Evolutionary conservation across 2,113 vertebrate genomes (phyloP).

Genomic region (Canis aureus): DNA sequence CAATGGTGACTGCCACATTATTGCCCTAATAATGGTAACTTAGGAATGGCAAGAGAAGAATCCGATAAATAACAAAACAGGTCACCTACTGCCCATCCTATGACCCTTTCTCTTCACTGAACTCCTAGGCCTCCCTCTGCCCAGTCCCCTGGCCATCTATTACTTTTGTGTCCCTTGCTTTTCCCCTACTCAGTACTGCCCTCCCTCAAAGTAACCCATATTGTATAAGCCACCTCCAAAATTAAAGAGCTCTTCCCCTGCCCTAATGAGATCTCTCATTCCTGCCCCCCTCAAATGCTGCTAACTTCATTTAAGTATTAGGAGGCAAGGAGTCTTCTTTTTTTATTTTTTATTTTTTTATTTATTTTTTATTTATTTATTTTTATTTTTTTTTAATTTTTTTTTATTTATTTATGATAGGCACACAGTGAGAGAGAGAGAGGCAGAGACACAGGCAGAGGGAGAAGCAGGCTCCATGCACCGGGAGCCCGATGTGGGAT

Average conservation of each 20-base stretch:
- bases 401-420: too few relatives aligned
- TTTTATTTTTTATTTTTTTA: too few relatives aligned
- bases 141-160: neutral
- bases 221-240: neutral
- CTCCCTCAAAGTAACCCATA: neutral
- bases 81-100: neutral
- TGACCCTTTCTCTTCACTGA: neutral
- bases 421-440: too few relatives aligned
- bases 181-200: neutral
- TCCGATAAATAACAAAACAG: neutral
- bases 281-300: neutral
- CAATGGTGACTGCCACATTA: neutral
- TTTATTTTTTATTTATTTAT: too few relatives aligned
- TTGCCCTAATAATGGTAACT: neutral
- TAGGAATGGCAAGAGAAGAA: neutral
- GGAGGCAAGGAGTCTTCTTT: neutral
- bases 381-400: too few relatives aligned
- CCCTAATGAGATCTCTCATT: neutral
- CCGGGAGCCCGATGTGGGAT: too few relatives aligned
- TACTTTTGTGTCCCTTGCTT: neutral
- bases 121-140: neutral
- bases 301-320: neutral
- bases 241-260: neutral
- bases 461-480: too few relatives aligned
- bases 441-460: too few relatives aligned